Evolutionary conservation across 2,113 vertebrate species (phyloP).

Genomic region (Eurystomus gularis): DNA sequence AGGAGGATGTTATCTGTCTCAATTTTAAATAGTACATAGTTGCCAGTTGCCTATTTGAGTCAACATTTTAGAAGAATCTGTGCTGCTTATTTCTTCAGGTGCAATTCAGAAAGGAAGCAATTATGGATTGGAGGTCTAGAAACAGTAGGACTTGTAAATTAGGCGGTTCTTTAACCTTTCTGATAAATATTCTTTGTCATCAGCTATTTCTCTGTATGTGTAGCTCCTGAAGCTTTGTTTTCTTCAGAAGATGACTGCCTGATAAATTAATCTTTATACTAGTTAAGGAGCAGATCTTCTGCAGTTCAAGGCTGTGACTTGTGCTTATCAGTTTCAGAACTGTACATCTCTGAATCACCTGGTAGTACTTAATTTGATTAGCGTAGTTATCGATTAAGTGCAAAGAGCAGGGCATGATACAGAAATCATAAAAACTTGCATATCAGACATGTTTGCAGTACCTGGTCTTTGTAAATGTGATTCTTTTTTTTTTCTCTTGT

Average conservation of each 20-base stretch:
- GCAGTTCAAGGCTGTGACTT: background rate
- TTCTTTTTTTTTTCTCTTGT: background rate
- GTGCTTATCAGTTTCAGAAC: background rate
- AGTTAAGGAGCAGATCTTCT: background rate
- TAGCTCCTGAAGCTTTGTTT: background rate
- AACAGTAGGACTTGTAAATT: background rate
- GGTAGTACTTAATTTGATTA: background rate
- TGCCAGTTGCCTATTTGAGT: background rate
- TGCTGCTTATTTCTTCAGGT: background rate
- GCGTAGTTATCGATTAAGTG: background rate
- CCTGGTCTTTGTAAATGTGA: background rate
- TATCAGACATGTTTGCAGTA: background rate
- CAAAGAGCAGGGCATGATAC: background rate
- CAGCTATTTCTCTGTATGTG: background rate
- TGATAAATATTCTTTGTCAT: background rate
- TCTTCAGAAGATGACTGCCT: background rate
- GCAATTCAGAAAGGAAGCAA: background rate
- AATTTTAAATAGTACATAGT: background rate
- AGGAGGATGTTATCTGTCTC: background rate
- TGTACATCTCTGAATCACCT: background rate
- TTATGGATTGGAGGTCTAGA: background rate
- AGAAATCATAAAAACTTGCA: background rate
- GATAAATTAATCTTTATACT: background rate
- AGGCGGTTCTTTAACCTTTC: background rate
- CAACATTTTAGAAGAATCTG: background rate